A percentile compares a stretch with the other conserved stretches of the same genome.
These are phyloP conservation scores for Anabas testudineus DNA, from an alignment of 2,797 vertebrate species.

Conservation along the genomic window DNA sequence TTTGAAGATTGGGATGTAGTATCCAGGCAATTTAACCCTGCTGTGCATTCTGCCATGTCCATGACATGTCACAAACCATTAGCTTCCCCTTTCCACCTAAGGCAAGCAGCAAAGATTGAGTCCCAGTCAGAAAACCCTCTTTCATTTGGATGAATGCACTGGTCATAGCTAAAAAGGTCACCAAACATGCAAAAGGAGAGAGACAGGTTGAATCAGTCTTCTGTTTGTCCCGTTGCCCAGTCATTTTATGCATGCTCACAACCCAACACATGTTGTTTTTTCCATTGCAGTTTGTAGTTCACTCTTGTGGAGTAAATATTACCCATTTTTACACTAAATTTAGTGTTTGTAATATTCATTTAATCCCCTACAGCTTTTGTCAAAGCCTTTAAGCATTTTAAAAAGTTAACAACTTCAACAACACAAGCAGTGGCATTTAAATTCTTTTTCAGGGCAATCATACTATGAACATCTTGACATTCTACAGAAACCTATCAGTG, in stretches of 20 bases:
- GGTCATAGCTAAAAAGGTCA: slow-evolving; percentile 71
- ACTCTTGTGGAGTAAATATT: slow-evolving; percentile 13
- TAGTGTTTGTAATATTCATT: slow-evolving; percentile 36
- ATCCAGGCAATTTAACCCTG: slow-evolving; percentile 61
- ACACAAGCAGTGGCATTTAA: slow-evolving; percentile 70
- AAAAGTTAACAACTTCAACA: slow-evolving; percentile 74
- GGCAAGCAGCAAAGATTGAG: slow-evolving; percentile 65
- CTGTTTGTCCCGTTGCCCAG: slow-evolving; percentile 31
- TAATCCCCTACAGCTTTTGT: slow-evolving; percentile 86
- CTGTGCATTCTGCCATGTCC: slow-evolving; percentile 63
- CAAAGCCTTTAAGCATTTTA: slow-evolving; percentile 87
- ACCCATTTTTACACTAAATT: slow-evolving; percentile 1
- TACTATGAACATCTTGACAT: slow-evolving; percentile 76
- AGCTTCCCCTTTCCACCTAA: slow-evolving; percentile 66
- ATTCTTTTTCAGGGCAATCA: slow-evolving; percentile 68
- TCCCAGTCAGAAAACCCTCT: slow-evolving; percentile 66
- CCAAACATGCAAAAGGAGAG: slow-evolving; percentile 54
- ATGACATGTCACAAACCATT: slow-evolving; percentile 75
- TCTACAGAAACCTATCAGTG: slow-evolving; percentile 67
- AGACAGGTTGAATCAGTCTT: slow-evolving; percentile 59
- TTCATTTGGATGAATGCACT: slow-evolving; percentile 74
- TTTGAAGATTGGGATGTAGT: slow-evolving; percentile 50
- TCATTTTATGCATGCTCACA: slow-evolving; percentile 30
- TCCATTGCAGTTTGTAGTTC: background rate
- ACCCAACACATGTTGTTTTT: slow-evolving; percentile 16